These are phyloP conservation scores for Cirrhinus mrigala DNA, from an alignment of 2,797 vertebrate genomes.

Conservation along the genomic window DNA sequence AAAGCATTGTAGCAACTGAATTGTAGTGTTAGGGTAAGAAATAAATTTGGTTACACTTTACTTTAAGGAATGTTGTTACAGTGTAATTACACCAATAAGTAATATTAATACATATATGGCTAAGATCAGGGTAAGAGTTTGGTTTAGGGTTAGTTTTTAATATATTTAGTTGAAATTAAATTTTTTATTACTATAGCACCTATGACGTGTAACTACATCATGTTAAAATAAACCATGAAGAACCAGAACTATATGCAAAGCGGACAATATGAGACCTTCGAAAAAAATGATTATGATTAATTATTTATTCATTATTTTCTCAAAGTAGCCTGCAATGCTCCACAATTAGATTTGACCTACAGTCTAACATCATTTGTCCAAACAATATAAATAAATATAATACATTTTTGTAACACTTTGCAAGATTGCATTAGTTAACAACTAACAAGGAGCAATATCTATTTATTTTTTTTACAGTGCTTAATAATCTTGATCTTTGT, in stretches of 20 bases:
- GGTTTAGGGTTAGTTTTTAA: background rate
- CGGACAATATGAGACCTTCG: background rate
- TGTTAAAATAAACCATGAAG: background rate
- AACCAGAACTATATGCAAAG: background rate
- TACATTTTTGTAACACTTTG: background rate
- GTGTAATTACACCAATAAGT: background rate
- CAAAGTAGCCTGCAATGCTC: background rate
- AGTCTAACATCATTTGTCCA: background rate
- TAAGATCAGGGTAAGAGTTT: background rate
- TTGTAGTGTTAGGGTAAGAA: background rate
- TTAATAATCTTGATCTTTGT: background rate
- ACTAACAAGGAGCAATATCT: background rate
- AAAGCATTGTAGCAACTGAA: background rate
- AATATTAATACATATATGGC: background rate
- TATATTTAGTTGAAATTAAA: background rate
- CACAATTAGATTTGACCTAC: background rate
- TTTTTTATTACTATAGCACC: background rate
- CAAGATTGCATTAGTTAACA: background rate
- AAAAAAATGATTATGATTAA: background rate
- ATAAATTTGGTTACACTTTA: background rate
- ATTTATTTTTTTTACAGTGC: background rate
- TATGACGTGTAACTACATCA: background rate
- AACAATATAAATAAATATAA: background rate
- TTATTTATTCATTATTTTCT: background rate
- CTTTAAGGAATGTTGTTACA: background rate